Evolutionary conservation across 64 coral and sea anemone species (phyloP).

Genomic region (Montipora cactus): DNA sequence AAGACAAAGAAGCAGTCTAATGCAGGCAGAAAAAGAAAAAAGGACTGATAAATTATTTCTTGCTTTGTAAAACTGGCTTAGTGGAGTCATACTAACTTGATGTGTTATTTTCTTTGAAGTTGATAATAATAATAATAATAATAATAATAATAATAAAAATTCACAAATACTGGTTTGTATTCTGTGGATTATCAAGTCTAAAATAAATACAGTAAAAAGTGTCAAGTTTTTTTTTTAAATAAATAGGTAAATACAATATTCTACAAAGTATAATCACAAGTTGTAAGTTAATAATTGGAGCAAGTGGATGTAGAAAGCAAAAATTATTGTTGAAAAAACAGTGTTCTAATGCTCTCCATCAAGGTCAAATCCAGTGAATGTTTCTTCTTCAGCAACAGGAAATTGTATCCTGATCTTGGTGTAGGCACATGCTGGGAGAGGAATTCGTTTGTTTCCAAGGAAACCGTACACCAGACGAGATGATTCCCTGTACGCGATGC

Average conservation of each 20-base stretch:
- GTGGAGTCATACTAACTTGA: too few relatives aligned
- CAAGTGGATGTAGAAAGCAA: not conserved
- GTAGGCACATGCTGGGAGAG: not conserved
- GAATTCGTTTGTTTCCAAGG: not conserved
- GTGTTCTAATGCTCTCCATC: not conserved
- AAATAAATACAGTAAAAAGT: not conserved
- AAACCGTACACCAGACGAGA: constrained; percentile 6
- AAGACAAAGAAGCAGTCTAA: too few relatives aligned
- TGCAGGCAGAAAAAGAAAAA: too few relatives aligned
- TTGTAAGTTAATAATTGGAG: not conserved
- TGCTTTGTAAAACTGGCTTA: too few relatives aligned
- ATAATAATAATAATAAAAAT: not conserved
- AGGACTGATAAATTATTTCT: too few relatives aligned
- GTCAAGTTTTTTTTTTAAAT: not conserved
- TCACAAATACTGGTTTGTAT: too few relatives aligned
- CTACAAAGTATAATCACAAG: not conserved
- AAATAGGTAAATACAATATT: not conserved
- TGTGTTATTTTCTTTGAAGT: not conserved
- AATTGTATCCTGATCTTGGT: not conserved
- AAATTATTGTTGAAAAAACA: not conserved
- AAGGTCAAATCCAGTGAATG: constrained; percentile 34
- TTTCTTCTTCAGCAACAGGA: not conserved
- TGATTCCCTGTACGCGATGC: not conserved
- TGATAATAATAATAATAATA: not conserved
- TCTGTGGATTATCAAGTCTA: too few relatives aligned